Evolutionary conservation across 2,797 vertebrate species (phyloP), one percentile per base, ranked within the genome.

Genomic region (Macropodus opercularis): DNA sequence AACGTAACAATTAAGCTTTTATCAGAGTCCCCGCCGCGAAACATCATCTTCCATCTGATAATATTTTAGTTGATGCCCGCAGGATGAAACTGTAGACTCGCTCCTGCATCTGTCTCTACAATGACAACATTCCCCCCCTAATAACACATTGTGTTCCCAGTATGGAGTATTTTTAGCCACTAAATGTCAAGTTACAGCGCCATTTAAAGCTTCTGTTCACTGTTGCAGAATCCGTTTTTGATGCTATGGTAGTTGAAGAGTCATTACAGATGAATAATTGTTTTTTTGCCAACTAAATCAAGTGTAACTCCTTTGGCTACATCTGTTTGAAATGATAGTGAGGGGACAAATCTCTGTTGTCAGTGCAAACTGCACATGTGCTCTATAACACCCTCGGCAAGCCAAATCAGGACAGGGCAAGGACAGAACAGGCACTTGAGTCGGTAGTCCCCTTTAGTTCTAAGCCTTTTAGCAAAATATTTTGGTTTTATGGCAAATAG

Each of bases 21-120:
- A 21, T 56, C 10, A 4, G 40, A 22, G n/a, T 26, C 23, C 17
- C 2, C 19, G n/a, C n/a, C 9, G 21, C 31, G 2, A n/a, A 1
- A 31, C 14, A 35, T 4, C 19, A 8, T 46, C 35, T 5, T 49
- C 12, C 35, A 32, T 24, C 27, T 19, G 14, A 40, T 32, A 8
- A 51, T 48, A 15, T 26, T 36, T 44, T 22, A 42, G 38, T 29
- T 39, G 40, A 55, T 63, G 32, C 36, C 42, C 46, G 22, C 32
- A 42, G 47, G 47, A 12, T 1, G 3, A 3, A 63, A 50, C 51
- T 23, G 3, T 6, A 31, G 44, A 24, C 27, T 12, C 29, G 21
- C 31, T 40, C 27, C 42, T 36, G 19, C 23, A 31, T 34, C 35
- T 12, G 41, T 36, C 23, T 47, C 38, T 24, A 18, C 11, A 44